Evolutionary conservation across 2,113 vertebrate genomes (phyloP), one percentile per base, ranked within the genome.

Genomic region (Nesoenas mayeri): DNA sequence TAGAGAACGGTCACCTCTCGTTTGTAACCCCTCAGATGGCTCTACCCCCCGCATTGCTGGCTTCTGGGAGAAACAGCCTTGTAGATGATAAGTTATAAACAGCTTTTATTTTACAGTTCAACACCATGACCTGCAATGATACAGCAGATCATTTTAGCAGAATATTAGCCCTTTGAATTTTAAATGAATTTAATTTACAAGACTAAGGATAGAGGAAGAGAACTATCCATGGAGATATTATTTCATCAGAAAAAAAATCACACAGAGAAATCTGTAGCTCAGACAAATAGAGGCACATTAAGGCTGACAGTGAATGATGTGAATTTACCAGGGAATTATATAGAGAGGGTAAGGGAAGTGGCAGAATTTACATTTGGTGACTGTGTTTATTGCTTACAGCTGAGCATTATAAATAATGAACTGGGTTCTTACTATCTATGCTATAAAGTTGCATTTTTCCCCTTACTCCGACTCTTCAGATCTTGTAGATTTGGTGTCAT

Each of bases 351-450:
- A 87, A 91, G 73, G 38, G 83, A 96, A 97, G 96, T 91, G 85
- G 94, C 95, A 96, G 85, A 91, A 97, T 96, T 97, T 97, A 95
- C 96, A 96, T 96, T 94, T 88, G 62, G 86, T 84, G 95, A 80
- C 93, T 72, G 88, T 89, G 95, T 96, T 97, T 96, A 95, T 62
- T 94, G 96, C 95, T 94, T 94, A 96, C 92, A 96, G 93, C 93
- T 89, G 93, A 96, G 93, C 88, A 66, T 91, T 93, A 91, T 95
- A 96, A 97, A 96, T 96, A 96, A 97, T 91, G 91, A 93, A 95
- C 72, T 16, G 64, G 21, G 69, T 83, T 86, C 95, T 91, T 57
- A 47, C 73, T 75, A 93, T 81, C 58, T 72, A 31, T 22, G 91
- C 91, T 80, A 53, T 62, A 31, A 58, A 79, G 70, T n/a, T 85